Evolutionary conservation across 2,888 invertebrate genomes (phyloP).

Genomic region (Kryphioiulus occultus): DNA sequence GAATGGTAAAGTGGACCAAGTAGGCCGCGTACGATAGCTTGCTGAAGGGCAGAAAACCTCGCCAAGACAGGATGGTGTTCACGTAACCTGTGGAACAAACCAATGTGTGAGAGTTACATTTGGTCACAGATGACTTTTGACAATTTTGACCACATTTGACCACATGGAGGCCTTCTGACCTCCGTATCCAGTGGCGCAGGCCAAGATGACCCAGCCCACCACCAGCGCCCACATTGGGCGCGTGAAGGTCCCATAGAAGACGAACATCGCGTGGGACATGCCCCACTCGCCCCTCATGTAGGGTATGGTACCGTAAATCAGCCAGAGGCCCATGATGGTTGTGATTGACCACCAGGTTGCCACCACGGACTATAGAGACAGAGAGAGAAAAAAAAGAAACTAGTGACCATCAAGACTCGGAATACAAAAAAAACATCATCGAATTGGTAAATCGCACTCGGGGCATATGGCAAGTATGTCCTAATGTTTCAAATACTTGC

Average conservation of each 20-base stretch:
- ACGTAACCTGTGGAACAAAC: slow-evolving; percentile 18
- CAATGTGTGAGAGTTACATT: not conserved
- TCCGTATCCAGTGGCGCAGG: slow-evolving; percentile 51
- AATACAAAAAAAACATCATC: slow-evolving; percentile 36
- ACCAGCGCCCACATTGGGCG: slow-evolving; percentile 45
- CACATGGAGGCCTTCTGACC: slow-evolving; percentile 13
- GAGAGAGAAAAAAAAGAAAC: too few relatives aligned
- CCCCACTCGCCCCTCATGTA: not conserved
- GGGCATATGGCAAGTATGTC: too few relatives aligned
- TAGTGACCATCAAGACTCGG: too few relatives aligned
- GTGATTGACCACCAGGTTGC: not conserved
- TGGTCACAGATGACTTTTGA: not conserved
- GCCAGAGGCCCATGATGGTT: not conserved
- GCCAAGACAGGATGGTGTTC: slow-evolving; percentile 43
- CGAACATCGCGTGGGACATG: slow-evolving; percentile 28
- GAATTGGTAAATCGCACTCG: too few relatives aligned
- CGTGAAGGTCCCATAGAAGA: slow-evolving; percentile 47
- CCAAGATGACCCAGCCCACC: slow-evolving; percentile 49
- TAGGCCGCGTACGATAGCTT: slow-evolving; percentile 46
- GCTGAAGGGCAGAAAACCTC: slow-evolving; percentile 46
- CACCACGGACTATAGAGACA: slow-evolving; percentile 18
- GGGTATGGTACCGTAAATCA: slow-evolving; percentile 44
- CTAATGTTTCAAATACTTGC: not conserved
- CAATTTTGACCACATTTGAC: not conserved
- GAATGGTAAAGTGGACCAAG: slow-evolving; percentile 47